Percentiles rank a stretch among this genome's conserved stretches.
Conservation (phyloP, 1,140 invertebrate species). For the Zaprionus davidi region DNA sequence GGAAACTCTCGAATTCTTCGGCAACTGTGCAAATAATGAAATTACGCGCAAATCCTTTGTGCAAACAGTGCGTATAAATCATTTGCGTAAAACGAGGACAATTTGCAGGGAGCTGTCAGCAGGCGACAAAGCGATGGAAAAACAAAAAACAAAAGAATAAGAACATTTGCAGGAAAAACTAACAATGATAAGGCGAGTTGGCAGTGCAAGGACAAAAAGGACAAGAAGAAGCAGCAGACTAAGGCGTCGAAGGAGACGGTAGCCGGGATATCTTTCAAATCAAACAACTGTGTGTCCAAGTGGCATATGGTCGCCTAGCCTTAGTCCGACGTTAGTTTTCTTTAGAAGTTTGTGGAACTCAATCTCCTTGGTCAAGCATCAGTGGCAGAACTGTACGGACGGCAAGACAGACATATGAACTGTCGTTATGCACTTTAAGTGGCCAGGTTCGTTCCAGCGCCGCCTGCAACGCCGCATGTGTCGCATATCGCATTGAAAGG, state of each 20-base stretch:
- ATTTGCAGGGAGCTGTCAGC: constrained; percentile 62
- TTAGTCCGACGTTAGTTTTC: constrained; percentile 45
- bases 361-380: constrained; percentile 65
- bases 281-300: constrained; percentile 70
- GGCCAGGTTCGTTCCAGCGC: constrained; percentile 38
- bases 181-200: constrained; percentile 60
- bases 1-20: not conserved
- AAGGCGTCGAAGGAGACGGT: constrained; percentile 52
- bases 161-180: constrained; percentile 50
- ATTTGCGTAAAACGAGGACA: constrained; percentile 54
- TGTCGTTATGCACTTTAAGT: constrained; percentile 63
- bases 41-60: constrained; percentile 44
- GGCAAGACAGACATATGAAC: constrained; percentile 14
- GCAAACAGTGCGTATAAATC: constrained; percentile 45
- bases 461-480: constrained; percentile 78
- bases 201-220: not conserved
- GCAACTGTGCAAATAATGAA: constrained; percentile 49
- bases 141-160: constrained; percentile 32
- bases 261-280: constrained; percentile 53
- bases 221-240: not conserved
- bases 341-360: constrained; percentile 57
- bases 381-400: constrained; percentile 34
- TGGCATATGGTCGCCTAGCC: constrained; percentile 61
- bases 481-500: constrained; percentile 37
- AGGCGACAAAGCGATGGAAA: constrained; percentile 31